These are phyloP conservation scores for Rhyacichthys aspro DNA, from an alignment of 2,797 vertebrate species.

Conservation along the genomic window DNA sequence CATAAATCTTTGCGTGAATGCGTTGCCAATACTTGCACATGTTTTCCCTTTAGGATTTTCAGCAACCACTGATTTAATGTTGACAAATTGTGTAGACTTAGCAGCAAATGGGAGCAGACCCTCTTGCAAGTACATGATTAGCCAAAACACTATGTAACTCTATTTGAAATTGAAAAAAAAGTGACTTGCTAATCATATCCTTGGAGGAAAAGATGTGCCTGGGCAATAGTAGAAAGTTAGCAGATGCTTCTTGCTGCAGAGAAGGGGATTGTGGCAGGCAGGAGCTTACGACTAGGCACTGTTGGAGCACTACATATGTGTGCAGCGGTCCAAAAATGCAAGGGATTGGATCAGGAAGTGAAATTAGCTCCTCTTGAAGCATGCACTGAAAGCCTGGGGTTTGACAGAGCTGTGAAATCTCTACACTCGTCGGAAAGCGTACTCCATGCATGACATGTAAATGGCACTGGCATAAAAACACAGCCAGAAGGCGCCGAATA, in stretches of 20 bases:
- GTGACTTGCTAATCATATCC: neutral
- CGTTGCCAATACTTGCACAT: no score
- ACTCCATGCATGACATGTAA: slow-evolving; percentile 73
- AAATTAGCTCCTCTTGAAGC: slow-evolving; percentile 48
- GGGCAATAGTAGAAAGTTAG: slow-evolving; percentile 11
- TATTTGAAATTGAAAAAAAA: no score
- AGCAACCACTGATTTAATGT: no score
- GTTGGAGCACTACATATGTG: slow-evolving; percentile 44
- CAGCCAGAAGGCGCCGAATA: slow-evolving; percentile 54
- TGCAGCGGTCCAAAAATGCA: slow-evolving; percentile 63
- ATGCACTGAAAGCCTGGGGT: slow-evolving; percentile 63
- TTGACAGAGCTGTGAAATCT: slow-evolving; percentile 63
- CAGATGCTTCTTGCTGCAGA: slow-evolving; percentile 37
- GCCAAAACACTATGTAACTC: neutral
- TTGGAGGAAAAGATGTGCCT: neutral
- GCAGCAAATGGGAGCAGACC: no score
- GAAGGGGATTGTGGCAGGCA: slow-evolving; percentile 7
- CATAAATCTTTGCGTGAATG: no score
- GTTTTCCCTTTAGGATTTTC: no score
- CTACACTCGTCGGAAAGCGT: slow-evolving; percentile 73
- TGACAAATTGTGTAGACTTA: no score
- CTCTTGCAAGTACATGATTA: no score
- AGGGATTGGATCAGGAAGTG: slow-evolving; percentile 60
- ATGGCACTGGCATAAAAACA: slow-evolving; percentile 70
- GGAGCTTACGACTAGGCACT: slow-evolving; percentile 38